phyloP scores from a whole-genome alignment of 23 tunicate species.

The Oikopleura dioica region DNA sequence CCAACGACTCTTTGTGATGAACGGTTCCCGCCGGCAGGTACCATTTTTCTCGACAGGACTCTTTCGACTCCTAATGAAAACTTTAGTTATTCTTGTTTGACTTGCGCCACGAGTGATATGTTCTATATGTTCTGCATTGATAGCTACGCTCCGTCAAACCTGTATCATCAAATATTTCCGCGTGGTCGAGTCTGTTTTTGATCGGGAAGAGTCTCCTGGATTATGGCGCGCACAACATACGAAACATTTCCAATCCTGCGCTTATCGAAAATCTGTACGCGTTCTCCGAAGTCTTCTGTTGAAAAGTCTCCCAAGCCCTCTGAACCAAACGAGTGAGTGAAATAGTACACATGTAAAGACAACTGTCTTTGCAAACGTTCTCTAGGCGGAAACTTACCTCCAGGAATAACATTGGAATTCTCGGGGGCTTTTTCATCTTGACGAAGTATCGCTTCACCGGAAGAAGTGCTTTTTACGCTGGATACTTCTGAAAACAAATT shows the following conservation, averaged over 20 bases:
- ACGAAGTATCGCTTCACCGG: too few relatives aligned
- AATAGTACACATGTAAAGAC: too few relatives aligned
- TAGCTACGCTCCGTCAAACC: too few relatives aligned
- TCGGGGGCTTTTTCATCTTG: too few relatives aligned
- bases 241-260: not conserved
- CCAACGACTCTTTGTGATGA: not conserved
- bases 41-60: not conserved
- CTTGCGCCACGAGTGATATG: too few relatives aligned
- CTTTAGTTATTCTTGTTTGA: not conserved
- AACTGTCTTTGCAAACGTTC: too few relatives aligned
- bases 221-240: not conserved
- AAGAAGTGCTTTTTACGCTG: too few relatives aligned
- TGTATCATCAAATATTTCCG: not conserved
- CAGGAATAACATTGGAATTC: too few relatives aligned
- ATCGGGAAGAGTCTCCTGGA: not conserved
- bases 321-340: too few relatives aligned
- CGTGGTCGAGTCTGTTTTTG: not conserved
- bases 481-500: too few relatives aligned
- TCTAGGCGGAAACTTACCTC: too few relatives aligned
- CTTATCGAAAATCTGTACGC: not conserved
- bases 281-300: slow-evolving; percentile 1
- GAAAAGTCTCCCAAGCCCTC: not conserved
- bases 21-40: not conserved
- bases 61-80: not conserved
- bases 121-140: too few relatives aligned